phyloP scores from a whole-genome alignment of 1,140 invertebrate species.

The Dinothrombium tinctorium region DNA sequence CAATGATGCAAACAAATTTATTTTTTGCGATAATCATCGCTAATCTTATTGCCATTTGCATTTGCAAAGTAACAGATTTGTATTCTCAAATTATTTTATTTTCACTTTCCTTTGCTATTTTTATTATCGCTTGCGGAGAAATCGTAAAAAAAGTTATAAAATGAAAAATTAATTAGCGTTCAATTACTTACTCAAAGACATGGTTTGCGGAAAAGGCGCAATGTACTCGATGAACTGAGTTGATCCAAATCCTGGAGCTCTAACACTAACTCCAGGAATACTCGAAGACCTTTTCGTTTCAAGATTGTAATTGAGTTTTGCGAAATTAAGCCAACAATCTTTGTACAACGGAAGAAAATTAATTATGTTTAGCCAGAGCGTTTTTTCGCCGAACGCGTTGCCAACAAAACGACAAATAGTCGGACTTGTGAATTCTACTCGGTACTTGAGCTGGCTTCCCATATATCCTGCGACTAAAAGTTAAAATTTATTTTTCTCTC shows the following conservation, averaged over 20 bases:
- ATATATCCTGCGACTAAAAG: constrained; percentile 4
- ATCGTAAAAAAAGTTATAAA: neutral
- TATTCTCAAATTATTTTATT: no score
- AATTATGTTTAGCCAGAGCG: neutral
- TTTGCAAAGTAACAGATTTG: no score
- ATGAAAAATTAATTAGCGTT: neutral
- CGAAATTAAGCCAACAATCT: constrained; percentile 1
- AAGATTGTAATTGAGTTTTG: neutral
- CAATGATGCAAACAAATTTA: no score
- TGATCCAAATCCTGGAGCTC: neutral
- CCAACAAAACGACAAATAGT: neutral
- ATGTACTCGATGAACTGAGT: neutral
- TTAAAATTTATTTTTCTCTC: no score
- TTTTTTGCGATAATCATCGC: no score
- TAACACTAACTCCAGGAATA: neutral
- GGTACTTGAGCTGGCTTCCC: constrained; percentile 3
- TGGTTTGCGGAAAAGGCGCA: constrained; percentile 3
- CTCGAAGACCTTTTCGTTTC: neutral
- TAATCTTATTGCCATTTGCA: no score
- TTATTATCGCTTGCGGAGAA: no score
- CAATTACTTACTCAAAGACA: no score
- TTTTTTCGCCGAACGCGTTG: neutral
- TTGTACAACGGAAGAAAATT: neutral
- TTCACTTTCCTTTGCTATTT: neutral
- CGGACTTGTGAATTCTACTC: neutral